phyloP scores from a whole-genome alignment of 2,113 vertebrate species.

The rat (Rattus norvegicus) region GRCr8 NC_086021.1:33826001-33826500 shows the following conservation, averaged over 20 bases:
- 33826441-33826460: too few species aligned
- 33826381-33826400: too few species aligned
- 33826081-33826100: too few species aligned
- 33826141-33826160: neutral
- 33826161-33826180: neutral
- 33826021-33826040: too few species aligned
- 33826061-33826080: accelerated
- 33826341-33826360: neutral
- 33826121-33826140: neutral
- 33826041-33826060: too few species aligned
- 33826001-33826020: too few species aligned
- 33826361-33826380: too few species aligned
- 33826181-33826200: neutral
- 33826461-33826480: too few species aligned
- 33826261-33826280: neutral
- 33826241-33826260: neutral
- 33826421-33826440: too few species aligned
- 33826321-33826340: neutral
- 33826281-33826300: neutral
- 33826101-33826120: neutral
- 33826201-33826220: neutral
- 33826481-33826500: too few species aligned
- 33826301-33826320: neutral
- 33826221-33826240: neutral
- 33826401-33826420: too few species aligned